A percentile compares a stretch with the other conserved stretches of the same genome.
These are phyloP conservation scores for Gnatocerus cornutus DNA, from an alignment of 2,888 invertebrate species.

Conservation along the genomic window DNA sequence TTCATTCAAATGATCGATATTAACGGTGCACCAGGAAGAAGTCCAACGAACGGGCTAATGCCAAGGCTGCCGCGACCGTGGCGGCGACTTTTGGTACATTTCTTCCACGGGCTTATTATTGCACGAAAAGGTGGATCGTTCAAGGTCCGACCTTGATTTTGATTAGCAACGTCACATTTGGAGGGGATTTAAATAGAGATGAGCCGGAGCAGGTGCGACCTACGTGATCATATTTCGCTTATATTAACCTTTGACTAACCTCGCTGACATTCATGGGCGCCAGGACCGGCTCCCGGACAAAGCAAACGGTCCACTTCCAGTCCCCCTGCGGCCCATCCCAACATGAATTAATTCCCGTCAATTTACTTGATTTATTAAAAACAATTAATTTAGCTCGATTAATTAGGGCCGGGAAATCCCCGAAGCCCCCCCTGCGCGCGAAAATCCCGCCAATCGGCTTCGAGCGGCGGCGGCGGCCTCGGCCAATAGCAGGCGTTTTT, in stretches of 20 bases:
- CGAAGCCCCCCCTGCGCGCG: too few relatives aligned
- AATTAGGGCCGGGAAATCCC: too few relatives aligned
- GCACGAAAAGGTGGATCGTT: conserved; percentile 42
- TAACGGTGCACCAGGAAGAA: conserved; percentile 44
- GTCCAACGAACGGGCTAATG: conserved; percentile 52
- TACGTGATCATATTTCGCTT: conserved; percentile 58
- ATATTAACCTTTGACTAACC: conserved; percentile 56
- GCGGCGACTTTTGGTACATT: conserved; percentile 26
- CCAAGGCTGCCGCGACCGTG: conserved; percentile 51
- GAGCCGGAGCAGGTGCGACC: conserved; percentile 55
- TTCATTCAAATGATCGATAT: conserved; percentile 9
- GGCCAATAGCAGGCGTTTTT: too few relatives aligned
- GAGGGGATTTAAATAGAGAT: conserved; percentile 47
- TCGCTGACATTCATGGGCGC: conserved; percentile 48
- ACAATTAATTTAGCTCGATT: too few relatives aligned
- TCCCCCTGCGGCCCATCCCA: too few relatives aligned
- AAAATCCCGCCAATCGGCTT: too few relatives aligned
- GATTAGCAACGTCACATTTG: conserved; percentile 42
- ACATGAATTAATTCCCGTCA: too few relatives aligned
- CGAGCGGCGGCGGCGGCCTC: too few relatives aligned
- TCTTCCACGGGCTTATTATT: conserved; percentile 32
- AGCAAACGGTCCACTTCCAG: neutral
- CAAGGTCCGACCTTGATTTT: conserved; percentile 48
- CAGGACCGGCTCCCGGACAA: conserved; percentile 1
- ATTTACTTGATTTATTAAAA: too few relatives aligned